Percentiles rank a stretch among this genome's conserved stretches.
Evolutionary conservation across 2,113 vertebrate genomes (phyloP).

Genomic region (Rhinopithecus roxellana): DNA sequence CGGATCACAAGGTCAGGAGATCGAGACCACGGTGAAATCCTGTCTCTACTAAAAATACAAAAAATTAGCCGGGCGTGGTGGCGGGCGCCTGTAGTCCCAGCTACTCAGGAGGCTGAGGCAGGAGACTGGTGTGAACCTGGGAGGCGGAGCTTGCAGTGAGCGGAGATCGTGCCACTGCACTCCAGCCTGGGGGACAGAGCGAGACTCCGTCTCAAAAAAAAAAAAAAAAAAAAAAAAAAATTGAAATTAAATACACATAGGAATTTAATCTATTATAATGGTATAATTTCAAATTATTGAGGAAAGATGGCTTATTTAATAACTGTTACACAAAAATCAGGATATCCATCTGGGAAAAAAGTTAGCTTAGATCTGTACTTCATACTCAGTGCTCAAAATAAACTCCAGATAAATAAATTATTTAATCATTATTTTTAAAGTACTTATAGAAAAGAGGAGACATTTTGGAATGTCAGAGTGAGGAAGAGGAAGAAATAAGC

Average conservation of each 20-base stretch:
- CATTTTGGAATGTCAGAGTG: slow-evolving; percentile 7
- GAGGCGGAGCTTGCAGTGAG: too few relatives aligned
- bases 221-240: background rate
- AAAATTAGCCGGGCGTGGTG: too few relatives aligned
- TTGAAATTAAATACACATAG: background rate
- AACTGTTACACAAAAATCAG: background rate
- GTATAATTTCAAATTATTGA: background rate
- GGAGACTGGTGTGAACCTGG: too few relatives aligned
- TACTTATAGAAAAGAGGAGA: background rate
- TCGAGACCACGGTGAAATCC: too few relatives aligned
- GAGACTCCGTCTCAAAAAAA: background rate
- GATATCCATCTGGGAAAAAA: background rate
- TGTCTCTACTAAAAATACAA: too few relatives aligned
- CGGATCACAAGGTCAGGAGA: too few relatives aligned
- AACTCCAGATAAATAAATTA: background rate
- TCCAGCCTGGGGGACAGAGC: too few relatives aligned
- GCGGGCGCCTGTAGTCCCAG: too few relatives aligned
- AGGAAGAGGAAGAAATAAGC: background rate
- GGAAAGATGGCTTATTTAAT: background rate
- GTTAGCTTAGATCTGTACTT: background rate
- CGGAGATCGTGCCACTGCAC: too few relatives aligned
- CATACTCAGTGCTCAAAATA: background rate
- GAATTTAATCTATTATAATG: background rate
- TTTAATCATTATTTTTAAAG: background rate
- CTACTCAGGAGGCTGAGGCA: too few relatives aligned